Evolutionary conservation across 2,888 invertebrate genomes (phyloP).

Genomic region (Volucella inflata): DNA sequence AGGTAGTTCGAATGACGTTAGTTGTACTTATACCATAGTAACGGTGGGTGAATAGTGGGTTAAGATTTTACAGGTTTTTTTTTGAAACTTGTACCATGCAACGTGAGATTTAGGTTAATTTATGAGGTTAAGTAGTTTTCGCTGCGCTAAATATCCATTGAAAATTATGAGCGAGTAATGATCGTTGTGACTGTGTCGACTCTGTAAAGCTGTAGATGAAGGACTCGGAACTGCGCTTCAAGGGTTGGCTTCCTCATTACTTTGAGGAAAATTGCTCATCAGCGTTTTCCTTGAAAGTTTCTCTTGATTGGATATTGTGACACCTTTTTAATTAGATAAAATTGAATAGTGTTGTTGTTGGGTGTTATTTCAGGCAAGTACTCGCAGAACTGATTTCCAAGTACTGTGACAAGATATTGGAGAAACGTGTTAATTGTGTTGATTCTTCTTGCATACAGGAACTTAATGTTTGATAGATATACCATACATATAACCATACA

Average conservation of each 20-base stretch:
- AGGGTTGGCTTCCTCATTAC: constrained; percentile 39
- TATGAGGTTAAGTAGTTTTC: constrained; percentile 70
- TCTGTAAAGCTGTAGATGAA: constrained; percentile 21
- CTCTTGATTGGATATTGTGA: constrained; percentile 65
- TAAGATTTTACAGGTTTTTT: constrained; percentile 34
- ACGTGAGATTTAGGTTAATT: constrained; percentile 69
- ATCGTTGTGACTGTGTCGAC: constrained; percentile 15
- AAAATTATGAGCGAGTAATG: constrained; percentile 48
- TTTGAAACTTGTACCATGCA: constrained; percentile 39
- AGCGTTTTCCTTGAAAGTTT: constrained; percentile 38
- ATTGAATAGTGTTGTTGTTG: constrained; percentile 7
- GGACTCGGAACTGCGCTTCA: constrained; percentile 27
- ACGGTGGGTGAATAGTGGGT: constrained; percentile 17
- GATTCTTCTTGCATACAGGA: too few species aligned
- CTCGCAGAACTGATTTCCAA: too few species aligned
- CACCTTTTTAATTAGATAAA: constrained; percentile 50
- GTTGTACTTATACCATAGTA: constrained; percentile 17
- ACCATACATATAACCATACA: too few species aligned
- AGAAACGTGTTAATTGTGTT: too few species aligned
- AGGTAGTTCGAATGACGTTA: constrained; percentile 35
- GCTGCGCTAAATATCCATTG: constrained; percentile 59
- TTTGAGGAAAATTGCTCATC: constrained; percentile 49
- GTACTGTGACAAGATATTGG: too few species aligned
- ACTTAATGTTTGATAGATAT: too few species aligned
- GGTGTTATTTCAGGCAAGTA: not conserved